Evolutionary conservation across 1,140 invertebrate species (phyloP), one percentile per base, ranked within the genome.

Genomic region (Atta texana): DNA sequence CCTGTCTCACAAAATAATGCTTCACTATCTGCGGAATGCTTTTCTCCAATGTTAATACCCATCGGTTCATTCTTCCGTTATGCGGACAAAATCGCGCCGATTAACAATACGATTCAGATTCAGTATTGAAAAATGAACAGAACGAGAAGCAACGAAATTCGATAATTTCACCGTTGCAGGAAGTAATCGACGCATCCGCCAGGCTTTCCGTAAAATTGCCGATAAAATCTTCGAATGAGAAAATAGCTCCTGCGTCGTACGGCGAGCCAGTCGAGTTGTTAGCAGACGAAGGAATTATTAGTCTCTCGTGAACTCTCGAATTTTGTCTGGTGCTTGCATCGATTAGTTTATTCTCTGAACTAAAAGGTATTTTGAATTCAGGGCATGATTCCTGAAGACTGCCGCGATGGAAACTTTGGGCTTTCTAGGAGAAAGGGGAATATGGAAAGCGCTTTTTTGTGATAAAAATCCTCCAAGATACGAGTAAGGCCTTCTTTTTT

Each of bases 211-310:
- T 18, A 21, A n/a, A 57, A 77, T 53, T 34, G 7, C 21, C 61
- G 57, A 55, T 21, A 21, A 51, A 82, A 74, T 53, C 51, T n/a
- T 6, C 53, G 51, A 31, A 24, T 16, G 55, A 59, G 44, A 55
- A 74, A 86, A 72, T 34, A 71, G n/a, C 39, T 55, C 14, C 34
- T 55, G 24, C 59, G 18, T 12, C 53, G 55, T 12, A 16, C 66
- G 28, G 28, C 55, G 66, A 72, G 31, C 34, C 14, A 44, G 16
- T 14, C 34, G 71, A 57, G 24, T 57, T 81, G 34, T 81, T 14
- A 71, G 31, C 66, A 24, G 64, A 39, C 31, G 24, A 71, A 57
- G n/a, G 66, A 59, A 63, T 71, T 85, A 89, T 89, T 86, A 88
- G 49, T 72, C 63, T 74, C 77, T 69, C 53, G 55, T 82, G 31